Evolutionary conservation across 2,797 vertebrate species (phyloP).

Genomic region (Ptychadena robeensis): DNA sequence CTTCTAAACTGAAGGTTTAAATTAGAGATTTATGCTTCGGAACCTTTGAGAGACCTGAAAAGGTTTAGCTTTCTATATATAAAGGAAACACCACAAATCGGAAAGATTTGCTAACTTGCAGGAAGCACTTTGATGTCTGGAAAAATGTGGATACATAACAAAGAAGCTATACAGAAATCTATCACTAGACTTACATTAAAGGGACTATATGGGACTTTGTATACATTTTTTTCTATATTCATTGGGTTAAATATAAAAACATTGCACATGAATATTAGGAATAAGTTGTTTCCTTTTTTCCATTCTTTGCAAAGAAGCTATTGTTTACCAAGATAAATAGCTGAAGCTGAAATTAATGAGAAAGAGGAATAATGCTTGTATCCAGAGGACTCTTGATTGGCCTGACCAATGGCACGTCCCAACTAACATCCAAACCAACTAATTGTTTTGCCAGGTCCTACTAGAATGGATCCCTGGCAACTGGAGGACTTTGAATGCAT

Average conservation of each 20-base stretch:
- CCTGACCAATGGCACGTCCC: no score
- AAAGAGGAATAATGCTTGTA: no score
- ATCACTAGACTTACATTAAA: neutral
- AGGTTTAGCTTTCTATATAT: neutral
- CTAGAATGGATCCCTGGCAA: no score
- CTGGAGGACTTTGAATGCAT: no score
- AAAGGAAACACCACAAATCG: neutral
- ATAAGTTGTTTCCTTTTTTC: neutral
- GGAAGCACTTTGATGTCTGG: constrained; percentile 8
- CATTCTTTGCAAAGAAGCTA: neutral
- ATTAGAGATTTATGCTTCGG: constrained; percentile 18
- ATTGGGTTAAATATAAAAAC: neutral
- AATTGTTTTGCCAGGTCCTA: no score
- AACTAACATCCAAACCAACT: no score
- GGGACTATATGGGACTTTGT: neutral
- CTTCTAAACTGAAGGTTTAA: constrained; percentile 22
- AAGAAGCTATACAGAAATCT: neutral
- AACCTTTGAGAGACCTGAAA: constrained; percentile 19
- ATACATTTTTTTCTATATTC: no score
- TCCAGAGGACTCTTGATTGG: no score
- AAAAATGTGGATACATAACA: neutral
- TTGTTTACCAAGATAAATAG: neutral
- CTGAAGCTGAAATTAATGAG: neutral
- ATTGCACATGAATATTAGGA: neutral
- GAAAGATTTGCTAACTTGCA: constrained; percentile 7